Conservation (phyloP, 2,113 vertebrate species). For the Onychostruthus taczanowskii region DNA sequence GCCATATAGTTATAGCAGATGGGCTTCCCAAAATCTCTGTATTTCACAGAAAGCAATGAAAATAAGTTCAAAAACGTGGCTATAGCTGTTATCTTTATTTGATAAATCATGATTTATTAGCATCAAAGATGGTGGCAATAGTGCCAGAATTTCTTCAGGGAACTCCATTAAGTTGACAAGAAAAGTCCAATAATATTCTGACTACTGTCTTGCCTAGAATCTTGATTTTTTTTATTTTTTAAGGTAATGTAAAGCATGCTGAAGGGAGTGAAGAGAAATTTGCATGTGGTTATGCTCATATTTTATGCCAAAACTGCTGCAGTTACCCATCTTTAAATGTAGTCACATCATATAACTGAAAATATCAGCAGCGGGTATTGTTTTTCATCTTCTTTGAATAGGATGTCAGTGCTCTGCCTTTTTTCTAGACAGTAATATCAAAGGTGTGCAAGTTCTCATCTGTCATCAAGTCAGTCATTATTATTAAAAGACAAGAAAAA, state of each 20-base stretch:
- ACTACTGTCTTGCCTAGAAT: slow-evolving; percentile 9
- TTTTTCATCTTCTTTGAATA: not conserved
- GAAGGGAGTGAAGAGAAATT: not conserved
- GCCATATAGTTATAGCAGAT: not conserved
- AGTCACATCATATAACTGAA: slow-evolving; percentile 23
- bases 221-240: slow-evolving; percentile 10
- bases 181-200: slow-evolving; percentile 31
- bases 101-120: not conserved
- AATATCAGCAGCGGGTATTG: not conserved
- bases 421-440: not conserved
- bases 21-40: not conserved
- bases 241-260: slow-evolving; percentile 39
- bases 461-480: slow-evolving; percentile 14
- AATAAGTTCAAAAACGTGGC: not conserved
- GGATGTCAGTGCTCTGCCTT: not conserved
- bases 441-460: not conserved
- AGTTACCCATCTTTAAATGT: slow-evolving; percentile 8
- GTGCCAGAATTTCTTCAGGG: not conserved
- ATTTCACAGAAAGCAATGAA: not conserved
- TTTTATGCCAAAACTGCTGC: not conserved
- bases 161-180: not conserved
- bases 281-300: slow-evolving; percentile 53
- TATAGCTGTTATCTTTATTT: slow-evolving; percentile 7
- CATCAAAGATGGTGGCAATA: not conserved
- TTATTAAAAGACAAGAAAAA: slow-evolving; percentile 21